Conservation (phyloP, 2,113 vertebrate genomes). For the Anarhynchus alexandrinus region DNA sequence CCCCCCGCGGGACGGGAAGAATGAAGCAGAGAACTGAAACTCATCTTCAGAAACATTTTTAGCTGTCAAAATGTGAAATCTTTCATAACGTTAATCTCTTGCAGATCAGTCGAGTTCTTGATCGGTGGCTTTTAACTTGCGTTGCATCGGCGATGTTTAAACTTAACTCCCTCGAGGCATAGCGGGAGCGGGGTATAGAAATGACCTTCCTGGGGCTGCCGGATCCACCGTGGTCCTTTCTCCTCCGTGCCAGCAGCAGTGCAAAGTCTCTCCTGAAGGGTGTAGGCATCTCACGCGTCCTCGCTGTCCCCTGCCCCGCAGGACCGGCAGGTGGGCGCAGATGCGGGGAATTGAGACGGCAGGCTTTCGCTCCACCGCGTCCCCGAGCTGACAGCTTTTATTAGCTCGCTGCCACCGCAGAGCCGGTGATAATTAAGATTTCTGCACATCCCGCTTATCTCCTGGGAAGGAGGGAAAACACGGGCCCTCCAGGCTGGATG, state of each 20-base stretch:
- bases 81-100: background rate
- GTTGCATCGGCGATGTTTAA: background rate
- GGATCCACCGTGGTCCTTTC: background rate
- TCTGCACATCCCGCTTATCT: background rate
- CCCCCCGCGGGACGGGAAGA: background rate
- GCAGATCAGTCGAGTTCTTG: background rate
- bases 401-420: background rate
- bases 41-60: background rate
- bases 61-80: background rate
- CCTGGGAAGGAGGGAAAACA: background rate
- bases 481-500: background rate
- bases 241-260: accelerated
- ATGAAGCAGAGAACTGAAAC: background rate
- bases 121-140: background rate
- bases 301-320: background rate
- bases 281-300: background rate
- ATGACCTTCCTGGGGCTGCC: background rate
- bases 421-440: background rate
- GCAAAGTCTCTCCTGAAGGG: background rate
- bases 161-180: background rate
- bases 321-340: background rate
- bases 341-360: background rate
- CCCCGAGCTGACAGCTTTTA: background rate
- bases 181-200: background rate
- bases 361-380: background rate